Percentiles rank a stretch among this genome's conserved stretches.
phyloP scores from a whole-genome alignment of 1,140 invertebrate genomes.

The Frieseomelitta varia region DNA sequence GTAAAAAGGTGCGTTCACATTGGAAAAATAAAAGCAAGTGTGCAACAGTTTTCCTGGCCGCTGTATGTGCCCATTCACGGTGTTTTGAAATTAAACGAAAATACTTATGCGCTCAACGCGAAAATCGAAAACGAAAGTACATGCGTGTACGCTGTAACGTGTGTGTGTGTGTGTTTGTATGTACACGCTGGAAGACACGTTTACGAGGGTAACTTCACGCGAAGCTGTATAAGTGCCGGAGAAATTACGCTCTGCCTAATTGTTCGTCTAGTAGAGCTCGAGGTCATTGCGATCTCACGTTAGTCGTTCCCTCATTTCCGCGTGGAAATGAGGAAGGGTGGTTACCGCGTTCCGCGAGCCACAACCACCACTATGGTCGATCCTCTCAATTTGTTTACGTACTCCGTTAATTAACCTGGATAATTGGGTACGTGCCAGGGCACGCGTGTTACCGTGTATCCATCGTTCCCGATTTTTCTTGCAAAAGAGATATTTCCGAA shows the following conservation, averaged over 20 bases:
- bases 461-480: not conserved
- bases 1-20: too few relatives aligned
- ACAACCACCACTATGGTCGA: not conserved
- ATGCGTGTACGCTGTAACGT: too few relatives aligned
- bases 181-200: not conserved
- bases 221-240: slow-evolving; percentile 23
- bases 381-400: slow-evolving; percentile 42
- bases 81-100: not conserved
- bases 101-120: not conserved
- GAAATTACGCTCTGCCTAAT: slow-evolving; percentile 66
- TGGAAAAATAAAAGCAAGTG: too few relatives aligned
- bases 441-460: not conserved
- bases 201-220: not conserved
- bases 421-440: slow-evolving; percentile 50
- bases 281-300: slow-evolving; percentile 59
- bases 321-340: slow-evolving; percentile 51
- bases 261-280: slow-evolving; percentile 32
- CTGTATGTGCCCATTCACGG: too few relatives aligned
- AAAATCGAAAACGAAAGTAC: not conserved
- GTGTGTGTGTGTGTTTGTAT: too few relatives aligned
- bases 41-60: too few relatives aligned
- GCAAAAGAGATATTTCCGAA: too few relatives aligned
- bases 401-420: slow-evolving; percentile 54
- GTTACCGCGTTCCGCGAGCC: slow-evolving; percentile 21
- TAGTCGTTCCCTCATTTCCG: slow-evolving; percentile 43